A percentile compares a stretch with the other conserved stretches of the same genome.
Evolutionary conservation across 2,113 vertebrate genomes (phyloP).

Genomic region (Mirounga angustirostris): DNA sequence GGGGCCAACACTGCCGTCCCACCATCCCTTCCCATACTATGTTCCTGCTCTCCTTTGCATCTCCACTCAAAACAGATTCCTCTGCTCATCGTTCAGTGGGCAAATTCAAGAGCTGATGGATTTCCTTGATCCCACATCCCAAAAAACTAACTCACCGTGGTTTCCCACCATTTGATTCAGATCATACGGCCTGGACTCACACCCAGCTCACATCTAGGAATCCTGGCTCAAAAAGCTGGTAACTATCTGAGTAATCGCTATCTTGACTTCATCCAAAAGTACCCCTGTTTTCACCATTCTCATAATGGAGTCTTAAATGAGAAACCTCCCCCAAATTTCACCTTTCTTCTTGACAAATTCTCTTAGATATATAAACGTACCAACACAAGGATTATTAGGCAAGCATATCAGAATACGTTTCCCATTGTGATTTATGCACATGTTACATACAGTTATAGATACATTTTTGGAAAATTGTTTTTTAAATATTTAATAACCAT

Average conservation of each 20-base stretch:
- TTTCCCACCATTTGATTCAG: neutral
- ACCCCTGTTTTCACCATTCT: neutral
- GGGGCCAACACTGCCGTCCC: neutral
- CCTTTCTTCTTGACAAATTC: neutral
- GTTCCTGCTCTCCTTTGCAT: neutral
- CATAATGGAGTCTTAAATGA: neutral
- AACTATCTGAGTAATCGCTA: neutral
- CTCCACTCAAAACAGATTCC: neutral
- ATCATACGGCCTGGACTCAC: neutral
- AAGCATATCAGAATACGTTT: slow-evolving; percentile 10
- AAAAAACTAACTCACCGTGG: neutral
- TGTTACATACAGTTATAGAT: neutral
- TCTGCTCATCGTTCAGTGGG: neutral
- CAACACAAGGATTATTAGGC: neutral
- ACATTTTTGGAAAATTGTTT: slow-evolving; percentile 53
- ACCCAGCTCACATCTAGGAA: neutral
- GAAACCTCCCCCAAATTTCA: neutral
- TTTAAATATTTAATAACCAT: slow-evolving; percentile 71
- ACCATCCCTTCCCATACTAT: neutral
- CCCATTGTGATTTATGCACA: slow-evolving; percentile 23
- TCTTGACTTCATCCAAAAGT: neutral
- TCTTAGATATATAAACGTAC: neutral
- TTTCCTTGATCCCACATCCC: neutral
- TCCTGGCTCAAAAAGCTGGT: neutral
- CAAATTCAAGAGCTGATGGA: neutral